These are phyloP conservation scores for Gisinianus flammeolus DNA, from an alignment of 2,888 invertebrate genomes.

Conservation along the genomic window DNA sequence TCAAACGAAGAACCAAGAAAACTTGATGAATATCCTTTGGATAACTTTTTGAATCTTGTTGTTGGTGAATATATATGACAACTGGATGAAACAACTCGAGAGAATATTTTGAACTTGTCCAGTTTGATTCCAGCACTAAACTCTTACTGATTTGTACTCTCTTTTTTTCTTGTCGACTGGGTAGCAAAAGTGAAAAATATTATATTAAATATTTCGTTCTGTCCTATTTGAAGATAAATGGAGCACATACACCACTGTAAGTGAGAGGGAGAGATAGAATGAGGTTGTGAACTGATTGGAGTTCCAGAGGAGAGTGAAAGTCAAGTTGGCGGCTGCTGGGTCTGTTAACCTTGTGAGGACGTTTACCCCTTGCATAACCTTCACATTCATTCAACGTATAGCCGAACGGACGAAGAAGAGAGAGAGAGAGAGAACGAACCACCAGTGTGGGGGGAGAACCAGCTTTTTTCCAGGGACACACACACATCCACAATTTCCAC, in stretches of 20 bases:
- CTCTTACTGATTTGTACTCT: too few species aligned
- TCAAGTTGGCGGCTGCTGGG: slow-evolving; percentile 38
- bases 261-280: slow-evolving; percentile 33
- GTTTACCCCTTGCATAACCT: slow-evolving; percentile 45
- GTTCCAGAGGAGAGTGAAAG: slow-evolving; percentile 45
- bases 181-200: too few species aligned
- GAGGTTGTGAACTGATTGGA: slow-evolving; percentile 38
- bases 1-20: too few species aligned
- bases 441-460: background rate
- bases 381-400: slow-evolving; percentile 39
- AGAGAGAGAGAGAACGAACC: slow-evolving; percentile 15
- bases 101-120: too few species aligned
- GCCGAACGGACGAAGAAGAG: slow-evolving; percentile 12
- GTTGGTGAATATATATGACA: too few species aligned
- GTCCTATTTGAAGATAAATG: slow-evolving; percentile 39
- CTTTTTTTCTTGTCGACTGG: too few species aligned
- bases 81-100: too few species aligned
- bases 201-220: too few species aligned
- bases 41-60: too few species aligned
- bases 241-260: slow-evolving; percentile 23
- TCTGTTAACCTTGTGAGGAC: slow-evolving; percentile 46
- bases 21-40: too few species aligned
- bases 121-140: too few species aligned
- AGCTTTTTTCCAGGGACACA: slow-evolving; percentile 29
- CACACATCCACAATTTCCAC: background rate